Base-by-base conservation (phyloP, 2,797 vertebrate species). In the Rhinella marina region DNA sequence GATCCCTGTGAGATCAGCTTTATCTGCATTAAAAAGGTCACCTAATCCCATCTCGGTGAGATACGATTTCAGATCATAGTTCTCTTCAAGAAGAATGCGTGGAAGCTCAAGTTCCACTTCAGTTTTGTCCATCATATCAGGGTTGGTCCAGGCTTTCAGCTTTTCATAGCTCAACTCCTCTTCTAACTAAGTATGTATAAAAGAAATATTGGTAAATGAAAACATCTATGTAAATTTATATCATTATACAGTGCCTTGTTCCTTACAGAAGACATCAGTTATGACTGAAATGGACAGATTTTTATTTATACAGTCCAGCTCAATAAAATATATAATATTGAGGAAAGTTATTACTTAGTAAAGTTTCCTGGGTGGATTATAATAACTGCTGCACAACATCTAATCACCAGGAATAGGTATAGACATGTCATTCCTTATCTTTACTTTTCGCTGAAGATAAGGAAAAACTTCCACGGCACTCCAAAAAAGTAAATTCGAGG, bases 1-100 rank as follows among this genome's bases (percentile, higher is more conserved):
- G 94, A 98, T 97, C 78, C 93, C 96, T 57, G 94, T 96, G 92
- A 98, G 97, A 91, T 99, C 92, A 66, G 96, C 94, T 86, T 19
- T 90, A n/a, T 0, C 0, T 5, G 2, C 0, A 86, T 90, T 90
- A 9, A 98, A 98, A 21, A 96, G 96, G 0, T 98, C 96, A 84
- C 82, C 90, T 93, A 98, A 96, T 73, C 97, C 98, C 97, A 98
- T 96, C 87, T 90, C 94, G 19, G 86, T 87, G 90, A 99, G 95
- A 57, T 96, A 89, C 0, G 90, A 8, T 77, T 96, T 96, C 92
- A 99, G 90, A 90, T 96, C 92, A 0, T 97, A 96, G 1, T 61
- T 94, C 84, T 96, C 94, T 90, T 97, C 95, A 91, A 98, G 82
- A 0, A 93, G 96, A 93, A 98, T 97, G 17, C 92, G 94, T 4